Evolutionary conservation across 2,888 invertebrate species (phyloP).

Genomic region (Herminia tarsipennalis): DNA sequence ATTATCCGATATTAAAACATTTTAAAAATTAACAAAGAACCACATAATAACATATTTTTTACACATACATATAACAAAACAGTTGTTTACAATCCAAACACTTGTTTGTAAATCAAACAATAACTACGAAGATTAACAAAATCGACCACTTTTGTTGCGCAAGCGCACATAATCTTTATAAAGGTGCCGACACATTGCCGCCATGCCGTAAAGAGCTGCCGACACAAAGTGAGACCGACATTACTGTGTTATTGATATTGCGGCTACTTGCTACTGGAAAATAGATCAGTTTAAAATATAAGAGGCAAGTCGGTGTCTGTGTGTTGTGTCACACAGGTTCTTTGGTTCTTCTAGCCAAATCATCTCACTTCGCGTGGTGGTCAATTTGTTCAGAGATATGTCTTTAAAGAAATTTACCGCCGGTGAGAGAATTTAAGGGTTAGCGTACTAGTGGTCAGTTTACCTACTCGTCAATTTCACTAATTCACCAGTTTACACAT

Average conservation of each 20-base stretch:
- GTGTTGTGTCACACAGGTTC: background rate
- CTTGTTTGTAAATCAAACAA: constrained; percentile 59
- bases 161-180: constrained; percentile 55
- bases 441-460: too few species aligned
- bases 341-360: too few species aligned
- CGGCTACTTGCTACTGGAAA: constrained; percentile 24
- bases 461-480: too few species aligned
- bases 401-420: too few species aligned
- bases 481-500: too few species aligned
- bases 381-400: too few species aligned
- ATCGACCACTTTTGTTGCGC: constrained; percentile 58
- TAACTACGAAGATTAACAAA: constrained; percentile 55
- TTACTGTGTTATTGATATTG: constrained; percentile 52
- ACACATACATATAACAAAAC: constrained; percentile 21
- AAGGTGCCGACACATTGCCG: constrained; percentile 47
- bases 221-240: constrained; percentile 39
- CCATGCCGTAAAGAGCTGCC: constrained; percentile 28
- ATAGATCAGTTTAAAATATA: background rate
- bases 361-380: too few species aligned
- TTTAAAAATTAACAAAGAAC: background rate
- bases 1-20: constrained; percentile 1
- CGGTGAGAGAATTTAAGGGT: too few species aligned
- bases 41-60: constrained; percentile 5
- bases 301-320: too few species aligned
- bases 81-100: constrained; percentile 62